Conservation (phyloP, 2,113 vertebrate genomes). For the Pygoscelis adeliae region DNA sequence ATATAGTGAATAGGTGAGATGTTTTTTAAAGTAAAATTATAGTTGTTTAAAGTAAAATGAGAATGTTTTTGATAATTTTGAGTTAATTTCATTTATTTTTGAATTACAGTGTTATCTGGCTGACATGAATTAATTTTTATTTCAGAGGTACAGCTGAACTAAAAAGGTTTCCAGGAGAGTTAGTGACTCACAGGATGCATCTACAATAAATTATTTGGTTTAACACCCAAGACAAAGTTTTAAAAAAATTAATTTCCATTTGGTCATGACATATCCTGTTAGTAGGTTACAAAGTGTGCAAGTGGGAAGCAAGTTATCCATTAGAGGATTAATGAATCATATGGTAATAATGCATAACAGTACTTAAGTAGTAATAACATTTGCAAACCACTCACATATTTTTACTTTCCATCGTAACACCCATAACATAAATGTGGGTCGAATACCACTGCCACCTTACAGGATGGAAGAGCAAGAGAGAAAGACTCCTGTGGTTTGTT, state of each 20-base stretch:
- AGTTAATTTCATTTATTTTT: neutral
- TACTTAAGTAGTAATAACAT: neutral
- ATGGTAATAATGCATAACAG: neutral
- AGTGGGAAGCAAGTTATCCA: neutral
- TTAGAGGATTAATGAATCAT: constrained; percentile 15
- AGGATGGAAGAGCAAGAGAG: neutral
- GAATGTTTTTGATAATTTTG: neutral
- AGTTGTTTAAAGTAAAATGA: neutral
- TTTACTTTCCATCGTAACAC: neutral
- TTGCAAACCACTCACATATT: neutral
- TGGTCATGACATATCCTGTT: neutral
- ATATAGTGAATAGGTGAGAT: neutral
- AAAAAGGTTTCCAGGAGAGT: neutral
- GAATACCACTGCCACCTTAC: neutral
- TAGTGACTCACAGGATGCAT: neutral
- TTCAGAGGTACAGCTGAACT: neutral
- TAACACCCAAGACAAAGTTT: constrained; percentile 2
- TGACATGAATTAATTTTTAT: neutral
- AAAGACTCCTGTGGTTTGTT: neutral
- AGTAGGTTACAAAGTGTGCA: neutral
- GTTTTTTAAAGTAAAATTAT: neutral
- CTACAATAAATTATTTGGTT: neutral
- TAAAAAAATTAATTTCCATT: neutral
- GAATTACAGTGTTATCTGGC: neutral
- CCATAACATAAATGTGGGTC: neutral